Conservation (phyloP, 2,797 vertebrate genomes). For the Pantherophis alleghaniensis region DNA sequence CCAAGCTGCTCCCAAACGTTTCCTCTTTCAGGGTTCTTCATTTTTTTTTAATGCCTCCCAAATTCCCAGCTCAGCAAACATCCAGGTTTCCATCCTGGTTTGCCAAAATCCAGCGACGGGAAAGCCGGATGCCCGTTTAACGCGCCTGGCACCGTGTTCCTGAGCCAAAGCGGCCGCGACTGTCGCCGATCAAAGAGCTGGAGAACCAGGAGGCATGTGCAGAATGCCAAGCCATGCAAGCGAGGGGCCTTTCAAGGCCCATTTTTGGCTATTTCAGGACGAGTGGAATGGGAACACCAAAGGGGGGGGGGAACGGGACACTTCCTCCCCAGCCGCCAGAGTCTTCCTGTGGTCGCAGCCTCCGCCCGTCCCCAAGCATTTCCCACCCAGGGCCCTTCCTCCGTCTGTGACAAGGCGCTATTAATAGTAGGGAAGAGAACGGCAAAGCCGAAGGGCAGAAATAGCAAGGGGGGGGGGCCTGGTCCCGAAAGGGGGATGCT, state of each 20-base stretch:
- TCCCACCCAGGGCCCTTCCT: conserved; percentile 40
- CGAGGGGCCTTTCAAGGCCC: too few species aligned
- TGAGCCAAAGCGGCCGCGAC: too few species aligned
- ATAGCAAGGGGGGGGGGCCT: neutral
- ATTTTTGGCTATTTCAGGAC: neutral
- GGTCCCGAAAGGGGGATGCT: neutral
- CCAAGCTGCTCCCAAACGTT: neutral
- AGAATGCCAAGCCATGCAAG: neutral
- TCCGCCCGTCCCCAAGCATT: conserved; percentile 36
- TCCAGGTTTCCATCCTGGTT: neutral
- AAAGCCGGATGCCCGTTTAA: neutral
- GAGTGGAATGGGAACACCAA: neutral
- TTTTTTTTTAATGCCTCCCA: neutral
- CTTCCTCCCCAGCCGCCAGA: conserved; percentile 1
- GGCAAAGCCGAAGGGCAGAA: conserved; percentile 12
- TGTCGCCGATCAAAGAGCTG: neutral
- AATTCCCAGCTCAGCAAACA: too few species aligned
- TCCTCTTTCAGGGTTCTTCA: neutral
- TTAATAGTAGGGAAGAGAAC: conserved; percentile 85
- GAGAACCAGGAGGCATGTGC: neutral
- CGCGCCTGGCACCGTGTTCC: too few species aligned
- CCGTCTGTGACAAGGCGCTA: conserved; percentile 63
- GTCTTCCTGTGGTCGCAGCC: neutral
- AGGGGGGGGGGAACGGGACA: neutral
- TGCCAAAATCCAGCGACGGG: neutral